These are phyloP conservation scores for Petrosia ficiformis DNA, from an alignment of 37 sponge, comb jelly and placozoan genomes.

Conservation along the genomic window DNA sequence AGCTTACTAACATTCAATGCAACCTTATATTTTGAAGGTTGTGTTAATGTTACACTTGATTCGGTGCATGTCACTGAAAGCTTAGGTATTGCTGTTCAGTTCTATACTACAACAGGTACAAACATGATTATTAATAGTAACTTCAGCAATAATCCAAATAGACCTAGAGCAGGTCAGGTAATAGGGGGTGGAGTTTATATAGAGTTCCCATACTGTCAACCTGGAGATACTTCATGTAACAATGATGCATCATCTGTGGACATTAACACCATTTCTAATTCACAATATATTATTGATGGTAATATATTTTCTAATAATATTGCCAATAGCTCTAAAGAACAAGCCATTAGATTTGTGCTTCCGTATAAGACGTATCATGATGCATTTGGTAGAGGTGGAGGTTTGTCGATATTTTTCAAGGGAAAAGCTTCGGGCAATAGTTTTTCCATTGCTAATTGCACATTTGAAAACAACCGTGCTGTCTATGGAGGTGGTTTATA, in stretches of 20 bases:
- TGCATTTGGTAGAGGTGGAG: background rate
- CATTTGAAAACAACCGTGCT: no score
- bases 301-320: background rate
- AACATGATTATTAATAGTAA: background rate
- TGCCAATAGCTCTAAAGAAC: background rate
- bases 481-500: no score
- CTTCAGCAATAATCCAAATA: background rate
- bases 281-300: background rate
- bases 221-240: background rate
- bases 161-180: background rate
- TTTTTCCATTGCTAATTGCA: background rate
- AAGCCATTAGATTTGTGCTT: background rate
- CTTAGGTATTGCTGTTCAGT: slow-evolving; percentile 5
- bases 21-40: background rate
- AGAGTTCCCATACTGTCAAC: slow-evolving; percentile 9
- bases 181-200: slow-evolving; percentile 5
- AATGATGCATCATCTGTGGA: background rate
- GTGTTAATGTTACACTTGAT: background rate
- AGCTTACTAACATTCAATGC: background rate
- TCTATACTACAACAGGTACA: background rate
- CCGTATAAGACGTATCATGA: background rate
- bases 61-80: background rate
- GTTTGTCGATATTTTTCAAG: no score
- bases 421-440: no score
- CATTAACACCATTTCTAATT: background rate